Evolutionary conservation across 2,888 invertebrate species (phyloP).

Genomic region (Protophormia terraenovae): DNA sequence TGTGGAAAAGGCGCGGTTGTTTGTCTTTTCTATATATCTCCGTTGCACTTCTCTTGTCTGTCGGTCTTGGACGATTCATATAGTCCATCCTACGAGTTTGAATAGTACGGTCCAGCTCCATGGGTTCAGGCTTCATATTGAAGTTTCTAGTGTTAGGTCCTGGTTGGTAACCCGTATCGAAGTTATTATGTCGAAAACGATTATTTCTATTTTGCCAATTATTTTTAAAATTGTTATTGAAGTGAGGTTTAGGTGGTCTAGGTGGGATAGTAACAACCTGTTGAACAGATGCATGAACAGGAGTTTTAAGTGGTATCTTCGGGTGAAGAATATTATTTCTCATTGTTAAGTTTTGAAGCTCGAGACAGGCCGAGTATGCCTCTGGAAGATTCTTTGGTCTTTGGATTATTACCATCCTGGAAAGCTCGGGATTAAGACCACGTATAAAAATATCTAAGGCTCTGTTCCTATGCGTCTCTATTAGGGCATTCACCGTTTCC

Average conservation of each 20-base stretch:
- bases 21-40: background rate
- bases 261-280: background rate
- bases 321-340: background rate
- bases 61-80: background rate
- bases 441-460: constrained; percentile 19
- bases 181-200: background rate
- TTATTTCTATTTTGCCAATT: background rate
- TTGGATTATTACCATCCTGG: background rate
- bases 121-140: background rate
- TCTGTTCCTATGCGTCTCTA: constrained; percentile 35
- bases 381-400: background rate
- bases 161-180: no score
- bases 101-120: background rate
- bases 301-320: background rate
- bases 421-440: background rate
- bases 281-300: background rate
- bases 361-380: background rate
- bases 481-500: constrained; percentile 39
- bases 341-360: background rate
- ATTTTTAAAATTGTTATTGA: background rate
- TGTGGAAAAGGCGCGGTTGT: background rate
- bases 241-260: background rate
- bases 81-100: background rate
- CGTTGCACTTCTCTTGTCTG: background rate
- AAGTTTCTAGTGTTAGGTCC: no score